These are phyloP conservation scores for Biston betularia DNA, from an alignment of 2,888 invertebrate genomes.

Conservation along the genomic window DNA sequence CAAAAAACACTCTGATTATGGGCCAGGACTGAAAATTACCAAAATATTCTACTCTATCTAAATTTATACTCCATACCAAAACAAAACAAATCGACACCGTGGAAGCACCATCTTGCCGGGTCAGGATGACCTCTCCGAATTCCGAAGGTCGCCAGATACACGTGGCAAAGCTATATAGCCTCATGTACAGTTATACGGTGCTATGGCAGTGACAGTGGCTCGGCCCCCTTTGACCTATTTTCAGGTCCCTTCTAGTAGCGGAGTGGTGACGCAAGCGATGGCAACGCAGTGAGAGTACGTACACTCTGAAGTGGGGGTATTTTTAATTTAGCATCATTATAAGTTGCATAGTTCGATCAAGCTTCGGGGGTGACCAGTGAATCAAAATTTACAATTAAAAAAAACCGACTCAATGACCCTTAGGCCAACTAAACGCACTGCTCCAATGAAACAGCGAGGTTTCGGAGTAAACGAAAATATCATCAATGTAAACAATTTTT, in stretches of 20 bases:
- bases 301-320: constrained; percentile 5
- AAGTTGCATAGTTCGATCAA: background rate
- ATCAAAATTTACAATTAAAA: too few species aligned
- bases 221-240: constrained; percentile 84
- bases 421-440: too few species aligned
- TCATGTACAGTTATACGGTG: constrained; percentile 47
- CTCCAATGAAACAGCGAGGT: too few species aligned
- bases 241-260: constrained; percentile 71
- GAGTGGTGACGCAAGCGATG: constrained; percentile 73
- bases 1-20: too few species aligned
- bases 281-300: constrained; percentile 32
- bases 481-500: too few species aligned
- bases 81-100: constrained; percentile 51
- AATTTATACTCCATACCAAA: constrained; percentile 25
- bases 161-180: constrained; percentile 47
- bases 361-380: too few species aligned
- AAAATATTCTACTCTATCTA: background rate
- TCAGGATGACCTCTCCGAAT: constrained; percentile 60
- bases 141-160: constrained; percentile 68
- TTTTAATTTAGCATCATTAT: background rate
- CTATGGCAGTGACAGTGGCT: constrained; percentile 79
- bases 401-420: too few species aligned
- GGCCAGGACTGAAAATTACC: background rate
- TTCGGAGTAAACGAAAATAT: too few species aligned
- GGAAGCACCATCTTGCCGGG: constrained; percentile 42